Evolutionary conservation across 2,888 invertebrate species (phyloP).

Genomic region (Gasteruption jaculator): DNA sequence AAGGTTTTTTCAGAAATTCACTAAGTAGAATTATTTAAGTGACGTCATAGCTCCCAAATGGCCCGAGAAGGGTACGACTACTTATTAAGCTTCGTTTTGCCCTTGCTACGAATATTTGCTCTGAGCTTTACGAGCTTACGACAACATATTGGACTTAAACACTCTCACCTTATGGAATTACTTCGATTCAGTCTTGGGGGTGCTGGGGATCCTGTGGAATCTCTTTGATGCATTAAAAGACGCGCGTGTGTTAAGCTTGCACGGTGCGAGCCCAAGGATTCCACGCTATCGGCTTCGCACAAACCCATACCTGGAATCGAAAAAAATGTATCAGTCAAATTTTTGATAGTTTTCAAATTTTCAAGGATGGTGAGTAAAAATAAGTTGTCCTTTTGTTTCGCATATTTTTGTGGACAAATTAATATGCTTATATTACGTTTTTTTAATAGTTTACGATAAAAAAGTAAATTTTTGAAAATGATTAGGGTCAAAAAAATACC

Average conservation of each 20-base stretch:
- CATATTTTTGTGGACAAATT: not conserved
- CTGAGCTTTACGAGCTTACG: no score
- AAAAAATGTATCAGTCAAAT: slow-evolving; percentile 8
- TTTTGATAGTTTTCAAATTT: not conserved
- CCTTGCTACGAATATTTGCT: no score
- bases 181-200: slow-evolving; percentile 78
- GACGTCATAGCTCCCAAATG: no score
- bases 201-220: slow-evolving; percentile 58
- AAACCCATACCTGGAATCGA: slow-evolving; percentile 52
- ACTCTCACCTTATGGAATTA: slow-evolving; percentile 89
- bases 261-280: slow-evolving; percentile 71
- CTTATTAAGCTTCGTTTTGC: no score
- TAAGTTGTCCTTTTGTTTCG: not conserved
- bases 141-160: no score
- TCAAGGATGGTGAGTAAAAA: not conserved
- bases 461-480: no score
- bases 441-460: no score
- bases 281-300: slow-evolving; percentile 88
- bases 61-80: no score
- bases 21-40: no score
- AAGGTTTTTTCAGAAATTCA: no score
- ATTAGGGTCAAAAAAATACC: no score
- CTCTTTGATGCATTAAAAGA: slow-evolving; percentile 59
- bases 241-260: slow-evolving; percentile 71
- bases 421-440: no score